Evolutionary conservation across 2,888 invertebrate genomes (phyloP).

Genomic region (Anticlea derivata): DNA sequence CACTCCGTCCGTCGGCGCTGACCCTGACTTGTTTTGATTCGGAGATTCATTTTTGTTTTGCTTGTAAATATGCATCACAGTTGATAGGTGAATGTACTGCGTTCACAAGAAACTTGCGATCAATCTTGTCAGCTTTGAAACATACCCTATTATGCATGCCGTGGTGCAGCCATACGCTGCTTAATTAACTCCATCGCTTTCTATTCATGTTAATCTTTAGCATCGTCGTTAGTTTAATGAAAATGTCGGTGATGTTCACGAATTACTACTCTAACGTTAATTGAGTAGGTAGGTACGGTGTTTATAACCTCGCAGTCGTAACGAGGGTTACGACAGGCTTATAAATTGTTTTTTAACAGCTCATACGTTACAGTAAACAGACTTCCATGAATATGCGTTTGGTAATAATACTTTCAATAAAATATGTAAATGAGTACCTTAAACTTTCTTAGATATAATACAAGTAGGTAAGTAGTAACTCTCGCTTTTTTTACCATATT

Average conservation of each 20-base stretch:
- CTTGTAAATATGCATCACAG: constrained; percentile 4
- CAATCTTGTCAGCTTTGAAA: constrained; percentile 23
- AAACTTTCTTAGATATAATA: too few relatives aligned
- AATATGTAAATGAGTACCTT: too few relatives aligned
- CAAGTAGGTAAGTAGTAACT: too few relatives aligned
- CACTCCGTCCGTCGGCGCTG: too few relatives aligned
- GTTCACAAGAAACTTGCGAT: constrained; percentile 26
- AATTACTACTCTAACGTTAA: constrained; percentile 30
- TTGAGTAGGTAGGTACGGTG: constrained; percentile 32
- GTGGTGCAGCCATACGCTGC: constrained; percentile 28
- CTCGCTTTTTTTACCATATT: too few relatives aligned
- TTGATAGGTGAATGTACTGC: constrained; percentile 15
- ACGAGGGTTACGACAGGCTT: constrained; percentile 5
- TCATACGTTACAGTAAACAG: too few relatives aligned
- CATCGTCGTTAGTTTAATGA: constrained; percentile 44
- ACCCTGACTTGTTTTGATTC: not conserved
- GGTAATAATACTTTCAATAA: too few relatives aligned
- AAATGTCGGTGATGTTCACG: constrained; percentile 34
- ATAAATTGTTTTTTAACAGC: not conserved
- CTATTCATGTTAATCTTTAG: constrained; percentile 45
- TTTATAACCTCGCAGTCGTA: constrained; percentile 27
- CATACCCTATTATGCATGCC: constrained; percentile 27
- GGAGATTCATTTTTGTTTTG: not conserved
- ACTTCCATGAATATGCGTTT: too few relatives aligned
- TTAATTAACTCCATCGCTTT: constrained; percentile 43